phyloP scores from a whole-genome alignment of 1,140 invertebrate species.

The Drosophila hydei region DNA sequence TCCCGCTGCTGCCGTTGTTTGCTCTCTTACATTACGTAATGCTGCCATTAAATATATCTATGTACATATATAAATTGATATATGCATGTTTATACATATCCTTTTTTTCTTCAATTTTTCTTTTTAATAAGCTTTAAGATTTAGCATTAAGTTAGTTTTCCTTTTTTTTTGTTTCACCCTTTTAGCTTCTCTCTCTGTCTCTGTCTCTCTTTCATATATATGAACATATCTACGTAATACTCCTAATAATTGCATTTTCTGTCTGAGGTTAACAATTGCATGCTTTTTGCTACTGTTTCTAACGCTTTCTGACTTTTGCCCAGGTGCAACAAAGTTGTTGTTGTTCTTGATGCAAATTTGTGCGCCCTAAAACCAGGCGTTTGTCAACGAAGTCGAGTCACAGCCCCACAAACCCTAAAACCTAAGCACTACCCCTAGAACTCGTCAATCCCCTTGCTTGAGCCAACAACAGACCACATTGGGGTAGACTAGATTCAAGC shows the following conservation, averaged over 20 bases:
- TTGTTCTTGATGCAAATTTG: constrained; percentile 45
- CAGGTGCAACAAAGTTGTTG: constrained; percentile 48
- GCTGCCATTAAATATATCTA: neutral
- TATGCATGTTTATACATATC: neutral
- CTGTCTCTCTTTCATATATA: neutral
- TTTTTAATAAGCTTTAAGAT: neutral
- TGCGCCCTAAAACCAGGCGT: constrained; percentile 19
- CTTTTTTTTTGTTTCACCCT: neutral
- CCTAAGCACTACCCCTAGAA: neutral
- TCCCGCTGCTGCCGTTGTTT: neutral
- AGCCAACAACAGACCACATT: constrained; percentile 7
- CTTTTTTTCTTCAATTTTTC: neutral
- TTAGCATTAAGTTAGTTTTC: neutral
- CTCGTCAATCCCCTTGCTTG: neutral
- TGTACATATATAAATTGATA: neutral
- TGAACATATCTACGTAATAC: neutral
- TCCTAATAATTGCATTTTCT: constrained; percentile 8
- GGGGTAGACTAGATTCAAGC: constrained; percentile 13
- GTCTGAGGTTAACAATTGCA: constrained; percentile 5
- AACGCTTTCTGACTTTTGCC: constrained; percentile 15
- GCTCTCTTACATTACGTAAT: constrained; percentile 11
- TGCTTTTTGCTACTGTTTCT: neutral
- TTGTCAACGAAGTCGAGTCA: constrained; percentile 12
- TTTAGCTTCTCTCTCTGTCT: constrained; percentile 1
- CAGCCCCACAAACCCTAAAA: neutral